Percentiles rank a stretch among this genome's conserved stretches.
Evolutionary conservation across 2,888 invertebrate species (phyloP).

Genomic region (Polymixis lichenea): DNA sequence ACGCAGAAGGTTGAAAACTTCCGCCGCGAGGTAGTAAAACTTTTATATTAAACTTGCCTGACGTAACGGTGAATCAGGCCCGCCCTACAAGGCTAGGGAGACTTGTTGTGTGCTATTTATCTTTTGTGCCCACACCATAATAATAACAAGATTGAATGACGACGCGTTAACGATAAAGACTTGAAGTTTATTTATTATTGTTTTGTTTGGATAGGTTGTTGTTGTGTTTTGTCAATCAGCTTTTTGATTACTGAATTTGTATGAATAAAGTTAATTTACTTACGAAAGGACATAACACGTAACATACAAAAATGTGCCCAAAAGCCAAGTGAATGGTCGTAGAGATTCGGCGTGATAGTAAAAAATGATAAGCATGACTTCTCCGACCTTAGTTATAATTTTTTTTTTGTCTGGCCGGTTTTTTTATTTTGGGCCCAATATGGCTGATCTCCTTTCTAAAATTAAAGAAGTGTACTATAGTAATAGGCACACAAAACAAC

Average conservation of each 20-base stretch:
- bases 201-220: constrained; percentile 26
- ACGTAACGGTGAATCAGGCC: constrained; percentile 40
- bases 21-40: constrained; percentile 60
- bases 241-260: constrained; percentile 10
- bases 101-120: constrained; percentile 39
- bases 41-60: constrained; percentile 69
- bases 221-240: constrained; percentile 12
- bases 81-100: constrained; percentile 35
- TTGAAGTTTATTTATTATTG: constrained; percentile 34
- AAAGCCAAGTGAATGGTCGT: too few species aligned
- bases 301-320: too few species aligned
- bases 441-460: neutral
- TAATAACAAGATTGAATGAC: constrained; percentile 22
- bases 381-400: too few species aligned
- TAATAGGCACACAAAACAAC: neutral
- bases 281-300: too few species aligned
- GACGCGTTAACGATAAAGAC: constrained; percentile 17
- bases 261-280: neutral
- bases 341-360: too few species aligned
- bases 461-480: neutral
- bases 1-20: constrained; percentile 45
- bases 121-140: constrained; percentile 28
- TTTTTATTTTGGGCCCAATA: too few species aligned
- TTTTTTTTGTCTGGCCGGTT: too few species aligned
- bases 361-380: too few species aligned